Percentiles rank a stretch among this genome's conserved stretches.
phyloP scores from a whole-genome alignment of 2,888 invertebrate genomes.

The Lycocerus yunnanus region DNA sequence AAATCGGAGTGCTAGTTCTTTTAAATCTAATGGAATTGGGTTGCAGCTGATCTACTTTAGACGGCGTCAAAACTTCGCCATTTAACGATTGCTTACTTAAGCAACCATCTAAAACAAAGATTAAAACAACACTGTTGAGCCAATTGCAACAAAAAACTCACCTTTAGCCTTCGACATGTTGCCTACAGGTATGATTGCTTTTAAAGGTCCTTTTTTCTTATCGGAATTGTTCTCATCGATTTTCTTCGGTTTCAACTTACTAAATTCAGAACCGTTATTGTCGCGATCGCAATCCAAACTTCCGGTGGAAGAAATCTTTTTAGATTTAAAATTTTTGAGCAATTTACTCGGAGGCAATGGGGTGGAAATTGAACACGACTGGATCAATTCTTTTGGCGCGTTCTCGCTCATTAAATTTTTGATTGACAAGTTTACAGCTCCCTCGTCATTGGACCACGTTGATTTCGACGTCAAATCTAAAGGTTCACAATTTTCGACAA shows the following conservation, averaged over 20 bases:
- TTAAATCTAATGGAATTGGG: conserved; percentile 13
- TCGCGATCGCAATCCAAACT: neutral
- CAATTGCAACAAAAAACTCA: too few relatives aligned
- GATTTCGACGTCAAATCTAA: conserved; percentile 19
- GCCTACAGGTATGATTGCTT: conserved; percentile 35
- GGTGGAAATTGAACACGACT: conserved; percentile 20
- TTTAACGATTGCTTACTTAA: neutral
- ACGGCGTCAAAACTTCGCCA: conserved; percentile 6
- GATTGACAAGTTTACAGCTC: conserved; percentile 23
- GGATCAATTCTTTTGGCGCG: conserved; percentile 12
- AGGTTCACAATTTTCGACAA: conserved; percentile 9
- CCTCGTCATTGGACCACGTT: conserved; percentile 8
- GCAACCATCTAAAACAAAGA: neutral
- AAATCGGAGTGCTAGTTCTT: conserved; percentile 32
- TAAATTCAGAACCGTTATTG: neutral
- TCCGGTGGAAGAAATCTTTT: neutral
- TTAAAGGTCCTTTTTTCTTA: conserved; percentile 34
- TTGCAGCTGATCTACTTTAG: neutral
- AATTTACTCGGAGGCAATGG: neutral
- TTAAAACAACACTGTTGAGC: too few relatives aligned
- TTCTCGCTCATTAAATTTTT: neutral
- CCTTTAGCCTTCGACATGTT: conserved; percentile 32
- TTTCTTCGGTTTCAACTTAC: conserved; percentile 33
- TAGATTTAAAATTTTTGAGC: neutral
- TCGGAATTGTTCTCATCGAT: conserved; percentile 11